Percentiles rank a stretch among this genome's conserved stretches.
phyloP scores from a whole-genome alignment of 2,797 vertebrate genomes.

The Decapterus maruadsi region DNA sequence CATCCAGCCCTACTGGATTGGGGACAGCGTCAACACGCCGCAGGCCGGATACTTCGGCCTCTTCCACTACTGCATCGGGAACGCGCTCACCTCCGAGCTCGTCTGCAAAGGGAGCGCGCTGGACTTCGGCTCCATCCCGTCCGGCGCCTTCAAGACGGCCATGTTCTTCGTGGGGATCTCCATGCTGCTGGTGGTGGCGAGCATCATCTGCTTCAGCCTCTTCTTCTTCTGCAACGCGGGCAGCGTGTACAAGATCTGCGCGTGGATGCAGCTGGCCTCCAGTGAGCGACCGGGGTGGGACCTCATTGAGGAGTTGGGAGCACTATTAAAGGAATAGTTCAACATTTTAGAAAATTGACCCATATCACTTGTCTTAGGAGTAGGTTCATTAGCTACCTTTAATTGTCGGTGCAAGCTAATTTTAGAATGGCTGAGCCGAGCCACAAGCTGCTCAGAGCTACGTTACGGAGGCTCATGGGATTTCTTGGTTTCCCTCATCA shows the following conservation, averaged over 20 bases:
- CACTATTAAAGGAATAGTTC: no score
- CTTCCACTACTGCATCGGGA: slow-evolving; percentile 97
- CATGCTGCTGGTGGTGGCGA: slow-evolving; percentile 94
- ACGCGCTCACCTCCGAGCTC: slow-evolving; percentile 94
- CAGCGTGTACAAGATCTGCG: slow-evolving; percentile 95
- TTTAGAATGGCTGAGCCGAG: no score
- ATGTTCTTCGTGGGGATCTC: slow-evolving; percentile 96
- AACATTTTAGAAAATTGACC: no score
- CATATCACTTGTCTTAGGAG: no score
- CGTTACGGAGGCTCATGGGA: no score
- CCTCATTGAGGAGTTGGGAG: no score
- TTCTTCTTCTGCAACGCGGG: slow-evolving; percentile 97
- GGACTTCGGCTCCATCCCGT: slow-evolving; percentile 94
- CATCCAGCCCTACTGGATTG: slow-evolving; percentile 98
- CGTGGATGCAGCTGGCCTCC: slow-evolving; percentile 95
- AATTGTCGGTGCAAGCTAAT: no score
- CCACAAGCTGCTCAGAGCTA: no score
- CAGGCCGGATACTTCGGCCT: slow-evolving; percentile 98
- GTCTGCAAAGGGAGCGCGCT: slow-evolving; percentile 93
- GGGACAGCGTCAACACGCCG: slow-evolving; percentile 95
- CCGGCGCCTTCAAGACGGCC: slow-evolving; percentile 94
- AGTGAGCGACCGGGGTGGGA: no score
- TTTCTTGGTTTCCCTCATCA: no score
- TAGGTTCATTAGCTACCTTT: no score
- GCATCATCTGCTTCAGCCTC: slow-evolving; percentile 93